Evolutionary conservation across 2,888 invertebrate species (phyloP).

Genomic region (Schizotus pectinicornis): DNA sequence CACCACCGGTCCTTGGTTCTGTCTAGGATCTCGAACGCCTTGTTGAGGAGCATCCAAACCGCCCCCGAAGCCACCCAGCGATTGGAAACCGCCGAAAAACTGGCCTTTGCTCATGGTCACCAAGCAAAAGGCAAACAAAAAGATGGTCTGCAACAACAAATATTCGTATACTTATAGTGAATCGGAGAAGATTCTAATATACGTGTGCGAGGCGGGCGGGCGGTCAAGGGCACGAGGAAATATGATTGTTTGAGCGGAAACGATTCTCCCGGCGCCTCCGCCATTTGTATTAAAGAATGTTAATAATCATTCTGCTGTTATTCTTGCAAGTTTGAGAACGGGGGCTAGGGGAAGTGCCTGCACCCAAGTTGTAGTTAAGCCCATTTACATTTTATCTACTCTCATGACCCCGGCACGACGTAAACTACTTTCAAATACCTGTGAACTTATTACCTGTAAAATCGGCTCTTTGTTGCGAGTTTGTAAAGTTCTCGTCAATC

Average conservation of each 20-base stretch:
- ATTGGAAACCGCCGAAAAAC: conserved; percentile 57
- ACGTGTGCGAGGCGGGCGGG: no score
- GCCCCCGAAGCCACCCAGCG: conserved; percentile 58
- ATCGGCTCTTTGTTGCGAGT: no score
- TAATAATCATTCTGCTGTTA: no score
- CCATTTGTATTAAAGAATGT: no score
- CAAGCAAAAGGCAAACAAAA: conserved; percentile 37
- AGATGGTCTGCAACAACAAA: conserved; percentile 6
- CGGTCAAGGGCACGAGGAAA: no score
- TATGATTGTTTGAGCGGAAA: no score
- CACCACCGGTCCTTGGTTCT: conserved; percentile 78
- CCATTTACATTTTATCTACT: conserved; percentile 16
- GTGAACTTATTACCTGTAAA: not conserved
- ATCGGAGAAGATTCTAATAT: not conserved
- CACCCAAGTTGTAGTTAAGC: not conserved
- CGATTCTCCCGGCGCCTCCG: no score
- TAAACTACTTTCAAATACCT: conserved; percentile 20
- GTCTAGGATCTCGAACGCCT: conserved; percentile 64
- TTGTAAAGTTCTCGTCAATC: no score
- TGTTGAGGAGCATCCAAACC: conserved; percentile 59
- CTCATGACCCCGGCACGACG: not conserved
- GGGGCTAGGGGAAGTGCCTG: no score
- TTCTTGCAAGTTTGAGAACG: no score
- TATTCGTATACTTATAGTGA: not conserved
- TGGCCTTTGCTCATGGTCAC: conserved; percentile 53